Conservation (phyloP, 2,888 invertebrate species). For the Phanerotoma sp. region DNA sequence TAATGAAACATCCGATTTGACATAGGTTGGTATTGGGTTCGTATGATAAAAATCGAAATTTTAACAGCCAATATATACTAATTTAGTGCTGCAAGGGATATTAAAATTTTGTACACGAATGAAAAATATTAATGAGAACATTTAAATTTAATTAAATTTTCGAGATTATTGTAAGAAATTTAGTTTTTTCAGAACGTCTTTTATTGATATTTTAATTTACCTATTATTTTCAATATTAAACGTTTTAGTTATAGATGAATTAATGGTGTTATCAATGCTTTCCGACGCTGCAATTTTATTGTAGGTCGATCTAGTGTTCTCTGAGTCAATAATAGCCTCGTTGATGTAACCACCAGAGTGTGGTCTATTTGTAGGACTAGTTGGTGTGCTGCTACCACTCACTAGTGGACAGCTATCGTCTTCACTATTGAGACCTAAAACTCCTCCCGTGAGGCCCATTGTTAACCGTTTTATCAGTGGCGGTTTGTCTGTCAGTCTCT, state of each 20-base stretch:
- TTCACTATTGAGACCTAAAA: constrained; percentile 58
- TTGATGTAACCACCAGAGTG: constrained; percentile 79
- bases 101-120: no score
- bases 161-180: background rate
- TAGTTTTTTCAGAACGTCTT: no score
- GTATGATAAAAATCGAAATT: no score
- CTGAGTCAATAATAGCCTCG: constrained; percentile 72
- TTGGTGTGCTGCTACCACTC: constrained; percentile 68
- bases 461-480: constrained; percentile 77
- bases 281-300: constrained; percentile 51
- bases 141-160: no score
- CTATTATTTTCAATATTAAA: constrained; percentile 65
- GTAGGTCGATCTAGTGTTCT: constrained; percentile 50
- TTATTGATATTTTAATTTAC: constrained; percentile 33
- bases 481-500: constrained; percentile 78
- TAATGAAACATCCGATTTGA: no score
- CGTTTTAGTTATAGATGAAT: constrained; percentile 60
- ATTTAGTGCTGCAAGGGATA: no score
- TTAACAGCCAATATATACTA: no score
- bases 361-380: constrained; percentile 65
- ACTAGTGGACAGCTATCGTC: constrained; percentile 79
- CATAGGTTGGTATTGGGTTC: no score
- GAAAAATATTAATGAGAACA: no score
- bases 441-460: constrained; percentile 67
- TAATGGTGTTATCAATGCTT: constrained; percentile 52